Evolutionary conservation across 2,113 vertebrate genomes (phyloP), one percentile per base, ranked within the genome.

Genomic region (Austrofundulus limnaeus): DNA sequence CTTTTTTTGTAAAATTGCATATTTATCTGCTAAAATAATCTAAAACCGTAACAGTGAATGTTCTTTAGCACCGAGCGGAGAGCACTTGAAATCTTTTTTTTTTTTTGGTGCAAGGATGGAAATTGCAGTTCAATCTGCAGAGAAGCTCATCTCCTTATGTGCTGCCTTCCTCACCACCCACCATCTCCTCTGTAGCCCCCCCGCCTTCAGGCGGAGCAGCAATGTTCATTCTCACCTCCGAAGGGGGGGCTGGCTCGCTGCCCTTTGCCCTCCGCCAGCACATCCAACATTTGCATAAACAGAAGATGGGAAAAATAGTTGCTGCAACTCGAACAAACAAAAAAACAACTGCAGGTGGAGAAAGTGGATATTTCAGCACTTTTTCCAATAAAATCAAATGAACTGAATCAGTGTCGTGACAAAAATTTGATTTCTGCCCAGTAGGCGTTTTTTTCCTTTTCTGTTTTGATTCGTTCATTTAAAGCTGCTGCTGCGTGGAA

Each of bases 201-300:
- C 50, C 12, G 4, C 21, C 42, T 5, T 24, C 37, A 64, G 62
- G 80, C 66, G 13, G 52, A 57, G 72, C 67, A 31, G 77, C 75
- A 74, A 61, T 75, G 55, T 80, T 90, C 85, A 87, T 88, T 86
- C 65, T 88, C 86, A 82, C 82, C 82, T 85, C 83, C 66, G 83
- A 87, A 80, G 31, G 31, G 81, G 81, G 51, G 82, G 77, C 65
- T 70, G 77, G 78, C 57, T 42, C 37, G 42, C 67, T 77, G 85
- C 88, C 87, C 82, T 80, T 63, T 80, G 77, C 73, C 66, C 52
- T 0, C 11, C 43, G 14, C 23, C 45, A 52, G 17, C 50, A 71
- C 67, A n/a, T n/a, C 66, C 70, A 24, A 56, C 48, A 68, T 87
- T 88, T 86, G 75, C 84, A 84, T 81, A 54, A 76, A 75, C 65